Evolutionary conservation across 2,797 vertebrate species (phyloP).

Genomic region (Mormyrus hasselquistii): DNA sequence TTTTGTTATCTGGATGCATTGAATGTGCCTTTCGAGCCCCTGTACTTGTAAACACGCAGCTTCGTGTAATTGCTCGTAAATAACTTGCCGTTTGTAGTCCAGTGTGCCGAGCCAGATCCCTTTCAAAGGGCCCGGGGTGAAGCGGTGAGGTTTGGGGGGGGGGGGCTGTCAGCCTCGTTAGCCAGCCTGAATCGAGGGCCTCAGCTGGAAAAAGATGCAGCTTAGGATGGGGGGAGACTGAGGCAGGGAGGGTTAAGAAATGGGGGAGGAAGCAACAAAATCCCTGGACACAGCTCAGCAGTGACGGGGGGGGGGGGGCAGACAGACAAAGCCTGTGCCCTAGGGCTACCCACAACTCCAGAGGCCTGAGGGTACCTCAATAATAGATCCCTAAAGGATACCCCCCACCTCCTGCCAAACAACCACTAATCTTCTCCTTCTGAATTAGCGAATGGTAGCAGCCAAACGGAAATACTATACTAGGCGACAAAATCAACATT

Average conservation of each 20-base stretch:
- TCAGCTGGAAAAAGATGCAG: neutral
- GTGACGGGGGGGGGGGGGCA: neutral
- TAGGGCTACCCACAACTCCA: neutral
- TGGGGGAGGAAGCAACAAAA: neutral
- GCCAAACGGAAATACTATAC: neutral
- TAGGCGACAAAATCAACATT: neutral
- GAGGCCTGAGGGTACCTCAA: neutral
- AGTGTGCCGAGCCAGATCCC: neutral
- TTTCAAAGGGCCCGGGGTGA: neutral
- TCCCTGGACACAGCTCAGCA: neutral
- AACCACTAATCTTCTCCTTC: neutral
- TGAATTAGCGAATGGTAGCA: neutral
- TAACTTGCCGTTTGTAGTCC: neutral
- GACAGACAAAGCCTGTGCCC: slow-evolving; percentile 10
- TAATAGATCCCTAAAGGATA: neutral
- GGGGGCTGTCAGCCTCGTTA: neutral
- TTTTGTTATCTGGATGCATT: neutral
- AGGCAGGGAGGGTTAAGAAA: neutral
- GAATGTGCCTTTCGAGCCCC: neutral
- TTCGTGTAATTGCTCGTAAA: slow-evolving; percentile 4
- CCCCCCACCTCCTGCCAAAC: neutral
- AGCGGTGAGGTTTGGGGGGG: neutral
- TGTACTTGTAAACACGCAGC: neutral
- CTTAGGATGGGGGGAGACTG: neutral
- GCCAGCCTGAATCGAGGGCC: neutral